Evolutionary conservation across 2,113 vertebrate species (phyloP), one percentile per base, ranked within the genome.

Genomic region (Eleginops maclovinus): DNA sequence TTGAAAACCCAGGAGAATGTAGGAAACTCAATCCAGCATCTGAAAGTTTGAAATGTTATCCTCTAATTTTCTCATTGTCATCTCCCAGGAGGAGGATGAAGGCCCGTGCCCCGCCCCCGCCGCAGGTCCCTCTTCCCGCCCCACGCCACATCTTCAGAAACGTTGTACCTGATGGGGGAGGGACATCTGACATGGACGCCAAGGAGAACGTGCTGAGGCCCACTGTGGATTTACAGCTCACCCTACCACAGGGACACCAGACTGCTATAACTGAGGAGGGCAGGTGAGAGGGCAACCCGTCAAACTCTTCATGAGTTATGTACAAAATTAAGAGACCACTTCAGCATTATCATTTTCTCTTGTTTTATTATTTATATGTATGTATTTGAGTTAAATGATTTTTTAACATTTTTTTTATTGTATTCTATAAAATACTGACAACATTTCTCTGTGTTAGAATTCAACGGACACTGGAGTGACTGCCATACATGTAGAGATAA

Each of bases 31-130:
- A 22, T 15, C 15, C 36, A 54, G 46, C 26, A 64, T 1, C 43
- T 46, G 12, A 56, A 26, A 50, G 44, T 49, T 26, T 11, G 36
- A 59, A 41, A 49, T 49, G 40, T 69, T 72, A 4, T n/a, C 6
- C 1, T 53, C 26, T 72, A 0, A 72, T 19, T 51, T 51, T 83
- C 17, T 28, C 24, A n/a, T 31, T 84, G 14, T 67, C 5, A 41
- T 70, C 17, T 10, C 14, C 3, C 78, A 97, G 96, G 86, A 96
- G 87, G 92, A 97, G 86, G 91, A 98, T 97, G 96, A 99, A 99
- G 93, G 90, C 94, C 10, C 95, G 93, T 0, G 97, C 97, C 22
- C 96, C 96, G 0, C 95, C 96, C 75, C 96, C 94, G 1, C 96
- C 96, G 3, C 83, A 65, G 47, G 95, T 85, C 21, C 96, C 96